Percentiles rank a stretch among this genome's conserved stretches.
These are phyloP conservation scores for Drosophila neoperkinsi DNA, from an alignment of 2,888 invertebrate species.

Conservation along the genomic window DNA sequence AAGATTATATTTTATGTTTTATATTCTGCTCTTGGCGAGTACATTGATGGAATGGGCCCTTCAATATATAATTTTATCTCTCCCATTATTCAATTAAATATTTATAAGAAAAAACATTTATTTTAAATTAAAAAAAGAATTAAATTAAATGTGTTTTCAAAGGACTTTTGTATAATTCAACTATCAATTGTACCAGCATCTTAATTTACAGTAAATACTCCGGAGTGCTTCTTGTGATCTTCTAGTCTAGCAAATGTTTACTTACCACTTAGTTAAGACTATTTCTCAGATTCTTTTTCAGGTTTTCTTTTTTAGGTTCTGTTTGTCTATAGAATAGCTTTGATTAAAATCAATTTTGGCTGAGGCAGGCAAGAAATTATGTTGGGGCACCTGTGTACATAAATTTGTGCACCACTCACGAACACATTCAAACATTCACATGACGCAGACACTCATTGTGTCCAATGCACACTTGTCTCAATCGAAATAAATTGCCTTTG, in stretches of 20 bases:
- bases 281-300: background rate
- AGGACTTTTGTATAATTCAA: constrained; percentile 3
- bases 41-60: background rate
- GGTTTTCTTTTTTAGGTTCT: constrained; percentile 11
- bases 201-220: too few species aligned
- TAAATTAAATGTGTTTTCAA: background rate
- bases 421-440: constrained; percentile 8
- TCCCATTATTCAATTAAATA: background rate
- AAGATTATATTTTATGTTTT: background rate
- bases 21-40: background rate
- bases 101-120: background rate
- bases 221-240: background rate
- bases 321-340: constrained; percentile 46
- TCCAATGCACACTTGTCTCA: constrained; percentile 21
- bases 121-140: background rate
- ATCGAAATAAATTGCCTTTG: constrained; percentile 52
- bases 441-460: background rate
- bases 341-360: constrained; percentile 51
- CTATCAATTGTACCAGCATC: background rate
- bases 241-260: constrained; percentile 13
- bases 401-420: constrained; percentile 2
- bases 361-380: constrained; percentile 26
- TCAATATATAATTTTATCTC: background rate
- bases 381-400: constrained; percentile 41
- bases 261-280: constrained; percentile 10